phyloP scores from a whole-genome alignment of 2,797 vertebrate species.

The Molossus molossus region DNA sequence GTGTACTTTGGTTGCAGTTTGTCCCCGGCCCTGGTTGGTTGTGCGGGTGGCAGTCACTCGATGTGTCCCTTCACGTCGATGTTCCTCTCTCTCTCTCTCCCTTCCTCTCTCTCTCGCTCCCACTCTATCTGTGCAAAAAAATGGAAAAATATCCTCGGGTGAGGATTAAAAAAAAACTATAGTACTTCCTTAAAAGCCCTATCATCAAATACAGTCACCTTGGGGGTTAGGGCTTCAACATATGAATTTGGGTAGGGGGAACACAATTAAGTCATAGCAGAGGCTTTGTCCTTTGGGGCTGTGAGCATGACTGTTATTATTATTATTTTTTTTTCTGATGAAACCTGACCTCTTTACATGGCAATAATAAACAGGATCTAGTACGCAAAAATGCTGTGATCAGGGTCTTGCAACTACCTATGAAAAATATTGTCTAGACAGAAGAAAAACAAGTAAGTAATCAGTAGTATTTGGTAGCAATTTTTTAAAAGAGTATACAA shows the following conservation, averaged over 20 bases:
- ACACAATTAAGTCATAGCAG: background rate
- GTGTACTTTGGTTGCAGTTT: too few species aligned
- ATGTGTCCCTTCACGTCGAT: too few species aligned
- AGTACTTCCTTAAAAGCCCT: conserved; percentile 45
- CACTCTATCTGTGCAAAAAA: too few species aligned
- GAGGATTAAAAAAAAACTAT: too few species aligned
- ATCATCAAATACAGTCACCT: background rate
- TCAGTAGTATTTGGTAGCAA: background rate
- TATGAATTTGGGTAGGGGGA: background rate
- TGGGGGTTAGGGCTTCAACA: background rate
- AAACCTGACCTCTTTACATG: conserved; percentile 72
- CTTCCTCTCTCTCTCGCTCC: too few species aligned
- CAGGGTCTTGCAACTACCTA: background rate
- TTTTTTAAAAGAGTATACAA: background rate
- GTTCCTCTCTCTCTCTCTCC: too few species aligned
- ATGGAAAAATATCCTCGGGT: too few species aligned
- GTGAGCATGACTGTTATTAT: background rate
- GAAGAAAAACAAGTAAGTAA: background rate
- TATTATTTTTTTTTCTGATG: conserved; percentile 18
- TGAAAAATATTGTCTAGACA: background rate
- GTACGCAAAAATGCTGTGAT: conserved; percentile 75
- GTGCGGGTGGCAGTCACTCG: too few species aligned
- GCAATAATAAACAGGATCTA: conserved; percentile 79
- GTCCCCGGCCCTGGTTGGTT: too few species aligned
- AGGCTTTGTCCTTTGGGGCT: conserved; percentile 60